Conservation (phyloP, 2,113 vertebrate species). For the Phaethon lepturus region DNA sequence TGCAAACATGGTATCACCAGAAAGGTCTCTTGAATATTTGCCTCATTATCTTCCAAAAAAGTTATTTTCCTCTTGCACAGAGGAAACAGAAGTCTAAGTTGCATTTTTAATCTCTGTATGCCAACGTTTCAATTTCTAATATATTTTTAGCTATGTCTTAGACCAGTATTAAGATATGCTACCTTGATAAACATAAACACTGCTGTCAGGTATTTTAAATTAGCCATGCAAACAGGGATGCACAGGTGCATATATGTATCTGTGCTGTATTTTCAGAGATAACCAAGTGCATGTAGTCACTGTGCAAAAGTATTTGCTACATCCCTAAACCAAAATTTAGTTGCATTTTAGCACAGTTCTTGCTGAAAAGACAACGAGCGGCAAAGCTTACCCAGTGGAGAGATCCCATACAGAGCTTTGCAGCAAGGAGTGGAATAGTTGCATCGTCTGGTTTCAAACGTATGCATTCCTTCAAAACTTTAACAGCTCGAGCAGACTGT, state of each 20-base stretch:
- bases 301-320: neutral
- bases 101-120: neutral
- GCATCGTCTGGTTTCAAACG: conserved; percentile 94
- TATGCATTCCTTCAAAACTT: conserved; percentile 96
- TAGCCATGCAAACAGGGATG: neutral
- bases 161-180: neutral
- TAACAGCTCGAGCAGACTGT: conserved; percentile 93
- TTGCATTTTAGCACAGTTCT: neutral
- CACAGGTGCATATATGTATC: neutral
- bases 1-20: neutral
- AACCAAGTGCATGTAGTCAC: neutral
- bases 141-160: neutral
- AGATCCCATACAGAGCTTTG: conserved; percentile 95
- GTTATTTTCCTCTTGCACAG: neutral
- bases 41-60: neutral
- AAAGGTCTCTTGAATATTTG: neutral
- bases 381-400: conserved; percentile 91
- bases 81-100: neutral
- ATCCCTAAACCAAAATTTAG: neutral
- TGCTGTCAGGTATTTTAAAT: neutral
- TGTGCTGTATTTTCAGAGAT: neutral
- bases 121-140: neutral
- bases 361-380: neutral
- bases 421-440: conserved; percentile 93
- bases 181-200: neutral